Evolutionary conservation across 2,113 vertebrate genomes (phyloP), one percentile per base, ranked within the genome.

Genomic region (Odontesthes bonariensis): DNA sequence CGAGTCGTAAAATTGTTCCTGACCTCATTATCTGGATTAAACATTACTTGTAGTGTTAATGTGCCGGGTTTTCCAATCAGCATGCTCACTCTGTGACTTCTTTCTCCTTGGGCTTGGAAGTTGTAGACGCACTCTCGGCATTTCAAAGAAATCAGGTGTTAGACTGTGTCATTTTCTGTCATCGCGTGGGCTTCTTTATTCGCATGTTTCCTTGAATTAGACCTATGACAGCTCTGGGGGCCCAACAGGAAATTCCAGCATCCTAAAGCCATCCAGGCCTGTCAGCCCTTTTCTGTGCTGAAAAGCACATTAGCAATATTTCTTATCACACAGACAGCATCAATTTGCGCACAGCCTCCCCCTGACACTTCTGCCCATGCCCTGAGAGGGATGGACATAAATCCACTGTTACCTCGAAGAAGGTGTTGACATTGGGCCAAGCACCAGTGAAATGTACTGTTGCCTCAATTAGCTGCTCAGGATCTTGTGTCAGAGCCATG

Each of bases 381-480:
- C 78, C 77, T 42, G 38, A 3, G 71, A 31, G 75, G 67, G 42
- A 49, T 22, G 42, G 73, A 47, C 27, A 67, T 82, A 64, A 85
- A 85, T 88, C 80, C 53, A 55, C 81, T 33, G 53, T 77, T 81
- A 87, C 79, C 74, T 79, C 66, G 63, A 70, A 76, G 90, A 73
- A 79, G 87, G 87, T 86, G 86, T 89, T 88, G 86, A 88, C 82
- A 83, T 62, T 55, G 54, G 58, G 79, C 49, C 73, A 57, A 31
- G 76, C 55, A 81, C 86, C 74, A 69, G n/a, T 77, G 80, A 89
- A 84, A 86, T 84, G 63, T 56, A 69, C 77, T 33, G 81, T 85
- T 88, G 83, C 88, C 82, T 86, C 89, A 87, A 87, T 89, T 91
- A 91, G 89, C 83, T 60, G 54, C 68, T 76, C 69, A 7, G 83